Evolutionary conservation across 92 coral and sea anemone genomes (phyloP).

Genomic region (Scolanthus callimorphus): DNA sequence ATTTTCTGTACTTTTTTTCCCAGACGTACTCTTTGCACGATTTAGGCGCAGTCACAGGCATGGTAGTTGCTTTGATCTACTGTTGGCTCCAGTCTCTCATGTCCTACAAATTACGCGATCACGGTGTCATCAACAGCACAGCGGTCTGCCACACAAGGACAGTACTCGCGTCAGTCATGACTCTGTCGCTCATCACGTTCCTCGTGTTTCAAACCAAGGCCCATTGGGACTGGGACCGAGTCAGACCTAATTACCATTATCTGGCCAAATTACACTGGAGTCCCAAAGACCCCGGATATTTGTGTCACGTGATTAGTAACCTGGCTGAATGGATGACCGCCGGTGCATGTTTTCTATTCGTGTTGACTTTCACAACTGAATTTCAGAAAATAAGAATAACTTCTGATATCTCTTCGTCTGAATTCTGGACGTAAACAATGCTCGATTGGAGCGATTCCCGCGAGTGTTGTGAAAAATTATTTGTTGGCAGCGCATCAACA

Average conservation of each 20-base stretch:
- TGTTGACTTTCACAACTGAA: slow-evolving; percentile 60
- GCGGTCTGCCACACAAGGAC: slow-evolving; percentile 78
- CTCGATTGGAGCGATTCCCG: too few relatives aligned
- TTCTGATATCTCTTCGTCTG: slow-evolving; percentile 79
- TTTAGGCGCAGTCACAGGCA: slow-evolving; percentile 65
- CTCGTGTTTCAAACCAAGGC: slow-evolving; percentile 53
- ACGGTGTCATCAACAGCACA: slow-evolving; percentile 85
- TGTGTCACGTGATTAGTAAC: slow-evolving; percentile 62
- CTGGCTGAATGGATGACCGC: slow-evolving; percentile 79
- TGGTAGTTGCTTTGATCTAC: slow-evolving; percentile 57
- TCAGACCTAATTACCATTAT: slow-evolving; percentile 60
- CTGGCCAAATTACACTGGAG: slow-evolving; percentile 73
- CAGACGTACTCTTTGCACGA: slow-evolving; percentile 65
- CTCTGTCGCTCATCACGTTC: slow-evolving; percentile 47
- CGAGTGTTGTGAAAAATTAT: too few relatives aligned
- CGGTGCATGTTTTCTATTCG: slow-evolving; percentile 55
- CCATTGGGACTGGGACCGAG: slow-evolving; percentile 51
- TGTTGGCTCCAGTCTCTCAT: slow-evolving; percentile 82
- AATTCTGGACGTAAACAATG: slow-evolving; percentile 52
- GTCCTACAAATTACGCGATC: slow-evolving; percentile 84
- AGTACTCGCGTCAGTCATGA: slow-evolving; percentile 56
- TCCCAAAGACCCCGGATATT: slow-evolving; percentile 75
- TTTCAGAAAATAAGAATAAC: slow-evolving; percentile 72
- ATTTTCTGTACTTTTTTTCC: too few relatives aligned
- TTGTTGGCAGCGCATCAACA: too few relatives aligned